Evolutionary conservation across 2,888 invertebrate species (phyloP), one percentile per base, ranked within the genome.

Genomic region (Dascillus cervinus): DNA sequence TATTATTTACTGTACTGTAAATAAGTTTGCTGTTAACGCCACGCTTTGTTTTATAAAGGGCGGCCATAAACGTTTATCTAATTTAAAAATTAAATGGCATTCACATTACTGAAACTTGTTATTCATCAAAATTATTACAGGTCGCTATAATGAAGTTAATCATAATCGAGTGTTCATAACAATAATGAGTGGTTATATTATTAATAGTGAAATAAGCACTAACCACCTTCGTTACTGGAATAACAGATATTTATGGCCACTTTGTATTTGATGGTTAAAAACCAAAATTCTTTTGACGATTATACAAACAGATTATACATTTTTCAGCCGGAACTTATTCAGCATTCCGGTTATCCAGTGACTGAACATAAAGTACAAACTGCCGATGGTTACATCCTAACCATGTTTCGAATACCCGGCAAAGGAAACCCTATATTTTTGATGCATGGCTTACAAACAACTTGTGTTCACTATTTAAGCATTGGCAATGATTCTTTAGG

Each of bases 201-300:
- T 60, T 17, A 50, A 52, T 64, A 62, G 43, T 63, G 58, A 52
- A 61, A 58, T 35, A 57, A 63, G 43, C 44, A 56, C 9, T 50
- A 56, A 10, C 58, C 57, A 10, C 55, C 55, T 25, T 46, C 43
- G 32, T 46, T 50, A 38, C 54, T 53, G 23, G 62, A 60, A 52
- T 54, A 8, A 6, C 8, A 6, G 17, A 4, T 6, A 6, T 6
- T 8, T 8, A 17, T 17, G 17, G 4, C 8, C 5, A 6, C 17
- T 17, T 17, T 6, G 8, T 17, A 6, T 6, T 17, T 17, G 8
- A 17, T 17, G n/a, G n/a, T n/a, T n/a, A n/a, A n/a, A n/a, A n/a
- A n/a, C n/a, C n/a, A n/a, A n/a, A n/a, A n/a, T n/a, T n/a, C n/a
- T n/a, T n/a, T n/a, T n/a, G n/a, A n/a, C n/a, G n/a, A n/a, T n/a